These are phyloP conservation scores for Sporophila hypoxantha DNA, from an alignment of 2,113 vertebrate genomes.

Conservation along the genomic window DNA sequence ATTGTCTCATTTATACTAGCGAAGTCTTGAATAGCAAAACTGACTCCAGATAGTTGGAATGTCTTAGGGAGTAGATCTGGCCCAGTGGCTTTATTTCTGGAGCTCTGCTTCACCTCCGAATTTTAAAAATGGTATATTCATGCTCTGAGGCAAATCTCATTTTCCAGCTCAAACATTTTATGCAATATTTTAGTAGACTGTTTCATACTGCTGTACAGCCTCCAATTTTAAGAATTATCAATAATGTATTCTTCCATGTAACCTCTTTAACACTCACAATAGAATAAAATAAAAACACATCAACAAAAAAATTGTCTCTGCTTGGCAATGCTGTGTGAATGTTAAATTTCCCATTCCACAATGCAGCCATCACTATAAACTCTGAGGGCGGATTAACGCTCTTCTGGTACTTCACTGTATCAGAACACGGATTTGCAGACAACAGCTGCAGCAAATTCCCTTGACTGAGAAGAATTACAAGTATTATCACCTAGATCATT, in stretches of 20 bases:
- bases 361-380: slow-evolving; percentile 70
- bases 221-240: slow-evolving; percentile 26
- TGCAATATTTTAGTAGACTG: slow-evolving; percentile 30
- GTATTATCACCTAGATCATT: slow-evolving; percentile 99
- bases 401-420: slow-evolving; percentile 83
- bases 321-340: slow-evolving; percentile 51
- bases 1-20: background rate
- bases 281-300: slow-evolving; percentile 43
- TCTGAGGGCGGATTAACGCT: slow-evolving; percentile 85
- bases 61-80: background rate
- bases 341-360: slow-evolving; percentile 78
- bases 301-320: slow-evolving; percentile 25
- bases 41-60: background rate
- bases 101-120: background rate
- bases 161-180: slow-evolving; percentile 44
- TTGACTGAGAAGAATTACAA: slow-evolving; percentile 99
- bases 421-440: slow-evolving; percentile 89
- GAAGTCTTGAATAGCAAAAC: background rate
- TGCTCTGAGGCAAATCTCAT: slow-evolving; percentile 39
- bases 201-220: slow-evolving; percentile 12
- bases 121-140: slow-evolving; percentile 39
- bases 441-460: slow-evolving; percentile 97
- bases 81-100: slow-evolving; percentile 25
- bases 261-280: slow-evolving; percentile 43
- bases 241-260: slow-evolving; percentile 18